A percentile compares a stretch with the other conserved stretches of the same genome.
These are phyloP conservation scores for Nibea coibor DNA, from an alignment of 2,113 vertebrate genomes.

Conservation along the genomic window DNA sequence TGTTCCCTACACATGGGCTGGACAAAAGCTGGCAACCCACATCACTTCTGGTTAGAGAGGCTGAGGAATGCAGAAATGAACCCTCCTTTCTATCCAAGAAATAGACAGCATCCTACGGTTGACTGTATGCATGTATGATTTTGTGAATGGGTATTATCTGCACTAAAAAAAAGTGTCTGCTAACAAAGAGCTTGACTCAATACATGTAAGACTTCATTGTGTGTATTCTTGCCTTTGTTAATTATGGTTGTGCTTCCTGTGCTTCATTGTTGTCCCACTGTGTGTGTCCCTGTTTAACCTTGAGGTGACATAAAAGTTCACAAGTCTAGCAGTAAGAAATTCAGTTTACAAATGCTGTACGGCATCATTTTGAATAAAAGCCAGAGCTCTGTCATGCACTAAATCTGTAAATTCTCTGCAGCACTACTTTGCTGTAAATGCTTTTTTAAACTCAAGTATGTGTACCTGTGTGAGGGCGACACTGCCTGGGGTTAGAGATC, in stretches of 20 bases:
- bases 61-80: constrained; percentile 56
- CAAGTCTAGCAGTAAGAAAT: neutral
- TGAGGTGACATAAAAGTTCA: neutral
- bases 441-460: neutral
- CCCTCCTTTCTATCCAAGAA: constrained; percentile 3
- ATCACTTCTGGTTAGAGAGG: constrained; percentile 73
- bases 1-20: constrained; percentile 67
- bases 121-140: neutral
- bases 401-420: neutral
- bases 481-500: constrained; percentile 13
- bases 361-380: neutral
- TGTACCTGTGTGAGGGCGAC: neutral
- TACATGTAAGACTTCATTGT: neutral
- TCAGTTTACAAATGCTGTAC: neutral
- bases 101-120: neutral
- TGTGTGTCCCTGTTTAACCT: neutral
- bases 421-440: neutral
- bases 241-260: neutral
- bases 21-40: constrained; percentile 69
- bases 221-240: neutral
- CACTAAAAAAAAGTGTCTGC: neutral
- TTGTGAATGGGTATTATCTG: neutral
- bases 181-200: neutral
- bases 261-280: neutral
- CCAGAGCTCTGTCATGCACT: neutral